phyloP scores from a whole-genome alignment of 2,888 invertebrate species.

The Orchesella flavescens region DNA sequence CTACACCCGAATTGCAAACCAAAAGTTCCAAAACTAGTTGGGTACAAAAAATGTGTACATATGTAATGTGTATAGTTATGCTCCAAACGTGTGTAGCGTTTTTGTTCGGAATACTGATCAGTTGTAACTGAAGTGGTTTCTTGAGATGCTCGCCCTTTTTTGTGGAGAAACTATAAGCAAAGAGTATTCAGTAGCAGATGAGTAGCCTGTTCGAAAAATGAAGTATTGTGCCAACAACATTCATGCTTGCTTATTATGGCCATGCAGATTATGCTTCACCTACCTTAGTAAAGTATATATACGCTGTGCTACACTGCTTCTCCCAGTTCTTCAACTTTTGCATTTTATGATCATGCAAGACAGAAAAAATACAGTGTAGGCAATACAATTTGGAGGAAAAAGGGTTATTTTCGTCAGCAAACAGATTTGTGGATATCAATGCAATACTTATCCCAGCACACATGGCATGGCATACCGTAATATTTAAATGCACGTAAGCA shows the following conservation, averaged over 20 bases:
- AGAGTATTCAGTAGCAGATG: neutral
- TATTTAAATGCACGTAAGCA: too few species aligned
- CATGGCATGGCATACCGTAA: constrained; percentile 3
- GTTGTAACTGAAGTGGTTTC: constrained; percentile 30
- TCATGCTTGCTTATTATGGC: neutral
- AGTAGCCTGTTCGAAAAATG: neutral
- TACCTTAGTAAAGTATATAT: too few species aligned
- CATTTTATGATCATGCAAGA: too few species aligned
- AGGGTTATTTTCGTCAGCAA: constrained; percentile 1
- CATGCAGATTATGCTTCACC: too few species aligned
- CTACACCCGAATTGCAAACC: neutral
- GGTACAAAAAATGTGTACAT: neutral
- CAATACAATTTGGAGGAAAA: neutral
- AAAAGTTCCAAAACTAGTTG: neutral
- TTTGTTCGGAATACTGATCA: constrained; percentile 48
- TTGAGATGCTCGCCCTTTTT: constrained; percentile 3
- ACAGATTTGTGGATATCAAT: neutral
- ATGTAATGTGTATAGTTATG: neutral
- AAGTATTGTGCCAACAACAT: neutral
- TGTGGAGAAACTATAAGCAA: neutral
- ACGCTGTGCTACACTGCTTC: neutral
- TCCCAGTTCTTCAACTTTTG: too few species aligned
- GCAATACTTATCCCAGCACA: neutral
- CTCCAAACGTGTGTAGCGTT: too few species aligned
- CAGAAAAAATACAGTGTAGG: too few species aligned